A percentile compares a stretch with the other conserved stretches of the same genome.
These are phyloP conservation scores for Elymnias hypermnestra DNA, from an alignment of 1,140 invertebrate genomes.

Conservation along the genomic window DNA sequence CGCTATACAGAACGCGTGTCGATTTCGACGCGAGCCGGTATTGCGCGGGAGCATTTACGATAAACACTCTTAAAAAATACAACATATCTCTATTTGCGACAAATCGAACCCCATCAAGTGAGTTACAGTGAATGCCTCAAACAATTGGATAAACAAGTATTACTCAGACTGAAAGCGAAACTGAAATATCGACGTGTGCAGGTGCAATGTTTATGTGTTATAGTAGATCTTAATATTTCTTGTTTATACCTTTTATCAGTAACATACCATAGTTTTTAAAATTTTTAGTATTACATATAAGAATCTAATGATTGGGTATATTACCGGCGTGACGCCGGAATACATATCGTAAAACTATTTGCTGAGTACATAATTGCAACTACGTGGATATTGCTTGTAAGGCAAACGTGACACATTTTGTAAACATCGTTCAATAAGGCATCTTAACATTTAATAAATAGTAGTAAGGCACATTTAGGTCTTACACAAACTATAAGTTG, in stretches of 20 bases:
- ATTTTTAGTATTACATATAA: too few relatives aligned
- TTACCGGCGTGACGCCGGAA: slow-evolving; percentile 7
- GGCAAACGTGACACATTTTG: slow-evolving; percentile 61
- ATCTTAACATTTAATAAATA: slow-evolving; percentile 12
- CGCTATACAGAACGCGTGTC: slow-evolving; percentile 55
- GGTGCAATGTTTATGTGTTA: slow-evolving; percentile 60
- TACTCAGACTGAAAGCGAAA: slow-evolving; percentile 30
- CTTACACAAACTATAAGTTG: too few relatives aligned
- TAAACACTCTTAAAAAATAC: slow-evolving; percentile 25
- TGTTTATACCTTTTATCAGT: too few relatives aligned
- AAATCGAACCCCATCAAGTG: slow-evolving; percentile 36
- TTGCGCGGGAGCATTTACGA: slow-evolving; percentile 55
- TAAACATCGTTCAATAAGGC: slow-evolving; percentile 58
- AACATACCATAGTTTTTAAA: too few relatives aligned
- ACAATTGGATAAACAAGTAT: slow-evolving; percentile 36
- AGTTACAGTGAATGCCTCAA: slow-evolving; percentile 42
- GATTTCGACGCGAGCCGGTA: slow-evolving; percentile 31
- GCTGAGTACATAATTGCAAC: slow-evolving; percentile 29
- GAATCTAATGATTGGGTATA: slow-evolving; percentile 1
- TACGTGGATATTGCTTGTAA: slow-evolving; percentile 25
- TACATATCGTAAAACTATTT: slow-evolving; percentile 18
- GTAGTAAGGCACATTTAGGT: slow-evolving; percentile 14
- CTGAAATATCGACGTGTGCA: slow-evolving; percentile 49
- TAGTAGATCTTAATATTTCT: slow-evolving; percentile 16
- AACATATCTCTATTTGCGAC: slow-evolving; percentile 27